Evolutionary conservation across 2,113 vertebrate species (phyloP).

Genomic region (Turdus rufiventris): DNA sequence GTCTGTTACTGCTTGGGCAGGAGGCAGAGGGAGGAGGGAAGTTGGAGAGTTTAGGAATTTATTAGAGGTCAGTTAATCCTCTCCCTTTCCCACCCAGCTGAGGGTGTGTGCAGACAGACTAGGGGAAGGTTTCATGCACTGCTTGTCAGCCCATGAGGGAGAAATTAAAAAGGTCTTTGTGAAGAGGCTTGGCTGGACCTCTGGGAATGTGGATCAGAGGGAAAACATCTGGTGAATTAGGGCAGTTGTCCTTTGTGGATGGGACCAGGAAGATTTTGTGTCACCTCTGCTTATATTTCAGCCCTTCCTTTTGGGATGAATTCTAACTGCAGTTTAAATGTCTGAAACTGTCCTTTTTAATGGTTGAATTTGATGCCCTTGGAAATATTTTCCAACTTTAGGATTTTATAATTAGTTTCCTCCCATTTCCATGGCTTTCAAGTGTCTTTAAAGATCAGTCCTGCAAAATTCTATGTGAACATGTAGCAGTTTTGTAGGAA

Average conservation of each 20-base stretch:
- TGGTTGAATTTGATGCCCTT: background rate
- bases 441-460: background rate
- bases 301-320: background rate
- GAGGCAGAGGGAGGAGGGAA: background rate
- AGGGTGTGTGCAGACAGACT: background rate
- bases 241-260: background rate
- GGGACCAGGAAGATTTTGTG: background rate
- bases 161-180: background rate
- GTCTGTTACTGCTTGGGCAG: constrained; percentile 22
- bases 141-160: background rate
- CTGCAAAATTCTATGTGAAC: background rate
- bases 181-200: background rate
- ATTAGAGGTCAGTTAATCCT: background rate
- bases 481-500: background rate
- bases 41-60: background rate
- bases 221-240: background rate
- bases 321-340: background rate
- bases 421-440: background rate
- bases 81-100: background rate
- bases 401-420: background rate
- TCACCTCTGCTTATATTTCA: background rate
- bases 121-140: background rate
- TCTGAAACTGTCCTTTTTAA: background rate
- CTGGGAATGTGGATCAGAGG: background rate
- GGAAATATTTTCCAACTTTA: background rate